Base-by-base conservation (phyloP, 2,888 invertebrate genomes). In the Dynastes maya region DNA sequence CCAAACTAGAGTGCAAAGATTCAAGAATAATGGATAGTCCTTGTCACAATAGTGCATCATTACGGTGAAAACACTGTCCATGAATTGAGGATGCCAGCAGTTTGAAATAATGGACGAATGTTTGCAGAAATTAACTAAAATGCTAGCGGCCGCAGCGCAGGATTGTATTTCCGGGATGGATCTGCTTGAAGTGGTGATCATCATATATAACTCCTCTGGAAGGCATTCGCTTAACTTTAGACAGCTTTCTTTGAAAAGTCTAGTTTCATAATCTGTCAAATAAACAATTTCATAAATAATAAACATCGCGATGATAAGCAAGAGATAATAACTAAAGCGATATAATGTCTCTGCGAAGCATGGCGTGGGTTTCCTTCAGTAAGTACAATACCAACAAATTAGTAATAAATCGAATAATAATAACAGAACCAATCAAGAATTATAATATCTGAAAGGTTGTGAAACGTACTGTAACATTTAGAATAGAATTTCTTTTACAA, bases 31-130 rank as follows among this genome's bases (percentile, higher is more conserved):
- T 64, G 90, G 90, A 4, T 90, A 90, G 83, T 94, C 93, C 83
- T 92, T 94, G 84, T 92, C 93, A 84, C 93, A 93, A 89, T 92
- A 94, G 77, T 93, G 91, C 86, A 91, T 88, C 90, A 95, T 90
- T 85, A 93, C 91, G 83, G 91, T 92, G 58, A 94, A 87, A 67
- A 94, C 89, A 1, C 90, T 90, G 37, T 91, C 89, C 27, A 94
- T 90, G 71, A 91, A 90, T 53, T 92, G 89, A 82, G 92, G 91
- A 90, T 91, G 86, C 86, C 93, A 93, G 77, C 92, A 91, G 82
- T 91, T 91, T 0, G 90, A 89, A 9, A 91, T 92, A 0, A 93
- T 93, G 70, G 89, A 88, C 72, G 89, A 89, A 83, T 92, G 93
- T 78, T 94, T 92, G 11, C 92, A 91, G 80, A 95, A 88, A 84